phyloP scores from a whole-genome alignment of 92 coral and sea anemone species.

The Micromussa lordhowensis region DNA sequence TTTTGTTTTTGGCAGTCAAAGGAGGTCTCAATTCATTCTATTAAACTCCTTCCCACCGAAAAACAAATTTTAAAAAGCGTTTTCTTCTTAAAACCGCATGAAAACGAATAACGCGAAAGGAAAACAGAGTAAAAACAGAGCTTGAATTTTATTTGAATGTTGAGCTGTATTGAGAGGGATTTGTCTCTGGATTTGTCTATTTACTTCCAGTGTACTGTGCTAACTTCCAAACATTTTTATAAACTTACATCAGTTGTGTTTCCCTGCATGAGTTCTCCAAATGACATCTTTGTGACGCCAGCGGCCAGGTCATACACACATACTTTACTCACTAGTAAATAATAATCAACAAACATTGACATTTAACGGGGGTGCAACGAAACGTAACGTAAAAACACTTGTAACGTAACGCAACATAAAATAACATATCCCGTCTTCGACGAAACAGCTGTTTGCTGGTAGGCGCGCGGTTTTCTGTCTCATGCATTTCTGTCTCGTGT shows the following conservation, averaged over 20 bases:
- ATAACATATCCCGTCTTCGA: background rate
- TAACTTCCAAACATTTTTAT: background rate
- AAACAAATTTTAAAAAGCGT: too few species aligned
- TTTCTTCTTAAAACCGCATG: too few species aligned
- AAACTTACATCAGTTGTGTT: constrained; percentile 83
- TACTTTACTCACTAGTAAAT: constrained; percentile 76
- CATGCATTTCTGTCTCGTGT: too few species aligned
- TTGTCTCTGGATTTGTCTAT: background rate
- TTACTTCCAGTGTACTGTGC: background rate
- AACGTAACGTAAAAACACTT: background rate
- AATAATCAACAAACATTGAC: background rate
- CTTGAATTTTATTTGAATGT: too few species aligned
- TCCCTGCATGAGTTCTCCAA: constrained; percentile 89
- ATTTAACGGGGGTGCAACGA: background rate
- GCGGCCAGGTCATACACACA: constrained; percentile 83
- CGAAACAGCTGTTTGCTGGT: too few species aligned
- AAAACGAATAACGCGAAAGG: too few species aligned
- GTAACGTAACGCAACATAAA: background rate
- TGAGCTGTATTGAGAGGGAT: background rate
- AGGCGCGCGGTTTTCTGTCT: too few species aligned
- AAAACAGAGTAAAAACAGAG: too few species aligned
- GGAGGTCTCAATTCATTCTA: background rate
- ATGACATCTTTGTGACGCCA: constrained; percentile 89
- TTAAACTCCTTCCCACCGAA: background rate
- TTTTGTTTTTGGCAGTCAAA: background rate